These are phyloP conservation scores for Melipona bicolor DNA, from an alignment of 2,888 invertebrate genomes.

Conservation along the genomic window DNA sequence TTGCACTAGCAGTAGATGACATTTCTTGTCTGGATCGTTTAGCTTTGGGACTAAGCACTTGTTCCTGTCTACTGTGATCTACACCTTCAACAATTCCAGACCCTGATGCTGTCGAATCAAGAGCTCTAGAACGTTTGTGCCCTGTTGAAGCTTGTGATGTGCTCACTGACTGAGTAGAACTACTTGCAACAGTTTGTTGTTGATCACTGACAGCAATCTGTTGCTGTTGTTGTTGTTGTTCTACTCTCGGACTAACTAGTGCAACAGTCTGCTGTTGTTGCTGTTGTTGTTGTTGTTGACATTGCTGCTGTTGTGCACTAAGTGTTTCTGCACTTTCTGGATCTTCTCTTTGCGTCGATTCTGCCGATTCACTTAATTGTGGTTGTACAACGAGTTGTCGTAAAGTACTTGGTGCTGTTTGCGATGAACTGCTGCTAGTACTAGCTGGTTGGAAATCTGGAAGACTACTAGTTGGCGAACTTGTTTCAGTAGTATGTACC, in stretches of 20 bases:
- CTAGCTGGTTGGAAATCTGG: conserved; percentile 95
- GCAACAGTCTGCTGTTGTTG: conserved; percentile 83
- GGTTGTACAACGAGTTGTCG: conserved; percentile 90
- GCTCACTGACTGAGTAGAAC: conserved; percentile 89
- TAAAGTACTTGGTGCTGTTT: conserved; percentile 85
- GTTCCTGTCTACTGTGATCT: conserved; percentile 78
- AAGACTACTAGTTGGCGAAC: conserved; percentile 90
- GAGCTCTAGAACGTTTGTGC: conserved; percentile 86
- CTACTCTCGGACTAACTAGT: conserved; percentile 80
- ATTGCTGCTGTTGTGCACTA: conserved; percentile 72
- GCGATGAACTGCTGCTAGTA: conserved; percentile 88
- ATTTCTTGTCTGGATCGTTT: conserved; percentile 80
- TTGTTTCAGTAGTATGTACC: conserved; percentile 85
- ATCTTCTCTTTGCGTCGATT: conserved; percentile 86
- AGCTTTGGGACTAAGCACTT: conserved; percentile 78
- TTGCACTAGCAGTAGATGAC: conserved; percentile 76
- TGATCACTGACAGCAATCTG: conserved; percentile 80
- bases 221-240: conserved; percentile 77
- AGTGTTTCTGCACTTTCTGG: conserved; percentile 84
- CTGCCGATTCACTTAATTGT: conserved; percentile 84
- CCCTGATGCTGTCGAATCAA: conserved; percentile 78
- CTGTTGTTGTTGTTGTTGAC: conserved; percentile 76
- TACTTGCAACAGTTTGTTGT: conserved; percentile 84
- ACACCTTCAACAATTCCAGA: conserved; percentile 77
- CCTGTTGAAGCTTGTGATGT: conserved; percentile 87